These are phyloP conservation scores for Rachycentron canadum DNA, from an alignment of 2,797 vertebrate genomes.

Conservation along the genomic window DNA sequence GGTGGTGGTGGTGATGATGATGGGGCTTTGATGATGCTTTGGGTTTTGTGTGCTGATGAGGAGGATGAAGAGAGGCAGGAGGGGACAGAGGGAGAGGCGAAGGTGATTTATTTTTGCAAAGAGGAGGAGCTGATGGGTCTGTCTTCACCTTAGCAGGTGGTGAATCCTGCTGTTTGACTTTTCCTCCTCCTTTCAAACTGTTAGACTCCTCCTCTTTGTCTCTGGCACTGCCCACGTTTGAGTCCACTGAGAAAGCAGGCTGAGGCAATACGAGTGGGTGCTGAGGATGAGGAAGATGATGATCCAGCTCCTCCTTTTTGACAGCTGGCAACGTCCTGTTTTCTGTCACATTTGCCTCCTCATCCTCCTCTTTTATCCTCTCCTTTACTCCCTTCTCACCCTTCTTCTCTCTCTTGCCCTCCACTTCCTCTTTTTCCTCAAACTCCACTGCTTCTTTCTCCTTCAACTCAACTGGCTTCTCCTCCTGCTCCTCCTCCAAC, in stretches of 20 bases:
- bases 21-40: constrained; percentile 68
- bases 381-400: constrained; percentile 39
- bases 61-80: constrained; percentile 61
- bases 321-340: constrained; percentile 43
- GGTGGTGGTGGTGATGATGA: constrained; percentile 43
- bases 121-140: constrained; percentile 77
- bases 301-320: constrained; percentile 35
- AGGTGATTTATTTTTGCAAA: constrained; percentile 74
- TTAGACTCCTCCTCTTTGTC: constrained; percentile 37
- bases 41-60: constrained; percentile 79
- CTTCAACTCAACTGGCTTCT: background rate
- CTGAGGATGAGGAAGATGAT: background rate
- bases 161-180: constrained; percentile 57
- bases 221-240: background rate
- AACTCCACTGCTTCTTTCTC: constrained; percentile 14
- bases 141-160: constrained; percentile 80
- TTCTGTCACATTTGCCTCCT: constrained; percentile 38
- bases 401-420: constrained; percentile 24
- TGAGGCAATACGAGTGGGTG: constrained; percentile 17
- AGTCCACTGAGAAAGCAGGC: constrained; percentile 24
- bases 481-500: constrained; percentile 17
- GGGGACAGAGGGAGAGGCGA: constrained; percentile 73
- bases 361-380: constrained; percentile 46
- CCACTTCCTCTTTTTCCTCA: constrained; percentile 20
- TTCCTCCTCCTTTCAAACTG: constrained; percentile 54